A percentile compares a stretch with the other conserved stretches of the same genome.
Conservation (phyloP, 2,113 vertebrate species). For the Etheostoma cragini region DNA sequence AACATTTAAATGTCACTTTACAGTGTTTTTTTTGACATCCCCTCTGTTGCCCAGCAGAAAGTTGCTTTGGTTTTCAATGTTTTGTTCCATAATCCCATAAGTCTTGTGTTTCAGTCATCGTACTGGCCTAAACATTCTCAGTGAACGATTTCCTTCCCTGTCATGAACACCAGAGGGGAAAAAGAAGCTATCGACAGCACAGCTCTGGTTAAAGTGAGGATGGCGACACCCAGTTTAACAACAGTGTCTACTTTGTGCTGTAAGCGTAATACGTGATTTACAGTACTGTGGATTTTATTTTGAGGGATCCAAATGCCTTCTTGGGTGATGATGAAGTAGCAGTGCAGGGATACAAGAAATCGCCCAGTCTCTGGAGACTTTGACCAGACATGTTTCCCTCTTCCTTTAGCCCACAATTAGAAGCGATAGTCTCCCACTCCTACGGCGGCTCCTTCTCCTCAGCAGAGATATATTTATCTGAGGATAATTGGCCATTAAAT, state of each 20-base stretch:
- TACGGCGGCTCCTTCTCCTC: slow-evolving; percentile 75
- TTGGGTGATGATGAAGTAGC: slow-evolving; percentile 76
- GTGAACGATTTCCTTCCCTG: slow-evolving; percentile 55
- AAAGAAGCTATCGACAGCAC: slow-evolving; percentile 43
- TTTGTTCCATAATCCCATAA: slow-evolving; percentile 43
- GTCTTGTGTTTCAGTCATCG: slow-evolving; percentile 37
- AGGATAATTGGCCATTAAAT: slow-evolving; percentile 87
- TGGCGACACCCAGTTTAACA: slow-evolving; percentile 76
- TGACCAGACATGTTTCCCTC: slow-evolving; percentile 80
- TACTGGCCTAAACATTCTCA: slow-evolving; percentile 40
- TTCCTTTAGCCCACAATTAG: slow-evolving; percentile 82
- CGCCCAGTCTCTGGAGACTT: slow-evolving; percentile 74
- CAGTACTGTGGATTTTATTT: slow-evolving; percentile 74
- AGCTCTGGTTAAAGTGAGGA: slow-evolving; percentile 68
- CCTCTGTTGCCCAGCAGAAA: slow-evolving; percentile 3
- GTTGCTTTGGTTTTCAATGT: slow-evolving; percentile 26
- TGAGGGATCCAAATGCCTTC: slow-evolving; percentile 70
- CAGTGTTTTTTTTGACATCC: slow-evolving; percentile 1
- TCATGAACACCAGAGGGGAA: slow-evolving; percentile 43
- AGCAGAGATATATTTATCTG: slow-evolving; percentile 85
- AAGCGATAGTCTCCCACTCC: slow-evolving; percentile 78
- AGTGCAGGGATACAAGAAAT: slow-evolving; percentile 67
- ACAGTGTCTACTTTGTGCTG: slow-evolving; percentile 65
- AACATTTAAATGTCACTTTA: neutral
- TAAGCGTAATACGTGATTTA: slow-evolving; percentile 74